A percentile compares a stretch with the other conserved stretches of the same genome.
Conservation (phyloP, 2,888 invertebrate genomes). For the Gasteruption jaculator region DNA sequence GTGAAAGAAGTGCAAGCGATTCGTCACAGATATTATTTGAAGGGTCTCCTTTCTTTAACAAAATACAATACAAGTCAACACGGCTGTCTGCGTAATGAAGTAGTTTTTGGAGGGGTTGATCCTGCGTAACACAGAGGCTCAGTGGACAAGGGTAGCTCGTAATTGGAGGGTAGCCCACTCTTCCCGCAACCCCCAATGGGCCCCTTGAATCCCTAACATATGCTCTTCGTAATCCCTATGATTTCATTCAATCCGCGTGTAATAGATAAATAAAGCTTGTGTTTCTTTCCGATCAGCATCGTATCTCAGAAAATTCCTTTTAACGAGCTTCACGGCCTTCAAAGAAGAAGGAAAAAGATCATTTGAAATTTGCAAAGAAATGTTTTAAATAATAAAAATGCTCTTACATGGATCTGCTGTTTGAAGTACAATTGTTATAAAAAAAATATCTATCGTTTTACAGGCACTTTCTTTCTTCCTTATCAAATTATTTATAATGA, state of each 20-base stretch:
- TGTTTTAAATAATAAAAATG: no score
- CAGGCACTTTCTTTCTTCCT: no score
- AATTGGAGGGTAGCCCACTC: constrained; percentile 50
- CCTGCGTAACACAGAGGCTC: constrained; percentile 24
- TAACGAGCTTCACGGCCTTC: no score
- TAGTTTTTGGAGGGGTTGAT: constrained; percentile 46
- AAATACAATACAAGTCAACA: constrained; percentile 52
- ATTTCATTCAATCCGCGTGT: constrained; percentile 41
- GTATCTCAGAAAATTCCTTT: no score
- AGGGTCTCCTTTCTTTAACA: constrained; percentile 33
- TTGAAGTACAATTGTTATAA: no score
- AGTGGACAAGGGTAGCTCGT: constrained; percentile 38
- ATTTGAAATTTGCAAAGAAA: no score
- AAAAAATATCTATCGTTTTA: no score
- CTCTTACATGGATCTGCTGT: no score
- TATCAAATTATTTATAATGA: no score
- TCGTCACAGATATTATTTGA: constrained; percentile 52
- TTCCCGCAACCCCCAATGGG: constrained; percentile 40
- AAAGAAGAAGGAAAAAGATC: no score
- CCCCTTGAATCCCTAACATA: constrained; percentile 43
- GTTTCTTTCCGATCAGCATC: constrained; percentile 29
- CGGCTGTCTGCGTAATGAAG: constrained; percentile 53
- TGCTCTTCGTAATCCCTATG: constrained; percentile 45
- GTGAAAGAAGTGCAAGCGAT: constrained; percentile 43
- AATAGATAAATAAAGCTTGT: constrained; percentile 50